phyloP scores from a whole-genome alignment of 2,888 invertebrate species.

The Tyria jacobaeae region DNA sequence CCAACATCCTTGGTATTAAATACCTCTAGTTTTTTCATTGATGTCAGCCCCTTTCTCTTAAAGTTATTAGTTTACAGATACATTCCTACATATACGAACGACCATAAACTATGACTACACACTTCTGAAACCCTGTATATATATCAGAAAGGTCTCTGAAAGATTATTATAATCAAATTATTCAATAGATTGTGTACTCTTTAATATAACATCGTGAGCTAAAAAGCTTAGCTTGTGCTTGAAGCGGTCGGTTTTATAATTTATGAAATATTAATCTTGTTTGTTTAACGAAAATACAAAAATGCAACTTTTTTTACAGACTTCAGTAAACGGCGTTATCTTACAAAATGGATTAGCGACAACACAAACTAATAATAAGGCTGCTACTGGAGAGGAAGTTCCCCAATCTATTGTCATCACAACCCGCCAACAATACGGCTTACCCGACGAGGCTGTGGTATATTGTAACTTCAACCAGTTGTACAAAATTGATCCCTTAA shows the following conservation, averaged over 20 bases:
- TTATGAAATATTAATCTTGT: background rate
- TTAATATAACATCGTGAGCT: too few species aligned
- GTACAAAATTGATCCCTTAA: constrained; percentile 99
- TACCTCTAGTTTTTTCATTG: too few species aligned
- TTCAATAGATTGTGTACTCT: too few species aligned
- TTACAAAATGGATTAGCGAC: constrained; percentile 99
- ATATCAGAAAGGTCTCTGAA: too few species aligned
- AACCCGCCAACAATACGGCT: constrained; percentile 97
- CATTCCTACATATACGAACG: background rate
- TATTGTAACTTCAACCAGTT: constrained; percentile 99
- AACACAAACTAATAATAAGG: constrained; percentile 98
- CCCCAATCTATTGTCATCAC: constrained; percentile 98
- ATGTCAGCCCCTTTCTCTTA: too few species aligned
- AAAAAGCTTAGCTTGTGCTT: too few species aligned
- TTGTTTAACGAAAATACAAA: background rate
- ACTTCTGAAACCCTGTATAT: too few species aligned
- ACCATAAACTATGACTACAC: too few species aligned
- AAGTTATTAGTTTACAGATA: background rate
- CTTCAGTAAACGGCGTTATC: constrained; percentile 97
- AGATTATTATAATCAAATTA: too few species aligned
- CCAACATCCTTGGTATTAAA: too few species aligned
- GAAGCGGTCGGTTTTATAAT: too few species aligned
- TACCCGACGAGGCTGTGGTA: constrained; percentile 98
- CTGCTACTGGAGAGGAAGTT: constrained; percentile 99
- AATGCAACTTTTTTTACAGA: constrained; percentile 82